Conservation (phyloP, 2,888 invertebrate genomes). For the Latrodectus elegans region DNA sequence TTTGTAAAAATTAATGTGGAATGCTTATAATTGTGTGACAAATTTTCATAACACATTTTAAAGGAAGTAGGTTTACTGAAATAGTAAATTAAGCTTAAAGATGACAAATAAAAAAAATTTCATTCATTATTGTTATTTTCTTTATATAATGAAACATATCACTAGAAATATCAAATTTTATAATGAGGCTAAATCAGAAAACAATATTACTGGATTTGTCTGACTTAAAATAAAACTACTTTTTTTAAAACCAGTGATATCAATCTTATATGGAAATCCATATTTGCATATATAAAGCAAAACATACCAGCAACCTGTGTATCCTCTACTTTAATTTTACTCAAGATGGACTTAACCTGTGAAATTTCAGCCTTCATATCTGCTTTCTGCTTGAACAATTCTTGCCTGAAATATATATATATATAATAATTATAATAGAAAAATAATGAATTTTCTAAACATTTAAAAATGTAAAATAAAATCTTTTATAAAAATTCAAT, state of each 20-base stretch:
- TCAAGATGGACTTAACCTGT: constrained; percentile 18
- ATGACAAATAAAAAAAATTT: too few species aligned
- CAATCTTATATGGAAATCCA: not conserved
- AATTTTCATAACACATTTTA: too few species aligned
- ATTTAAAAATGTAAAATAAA: not conserved
- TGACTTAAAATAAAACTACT: not conserved
- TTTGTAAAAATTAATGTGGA: too few species aligned
- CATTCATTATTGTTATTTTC: too few species aligned
- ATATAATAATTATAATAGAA: not conserved
- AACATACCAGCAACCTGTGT: not conserved
- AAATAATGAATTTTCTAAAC: not conserved
- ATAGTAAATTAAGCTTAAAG: too few species aligned
- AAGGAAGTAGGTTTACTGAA: too few species aligned
- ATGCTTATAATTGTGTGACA: too few species aligned
- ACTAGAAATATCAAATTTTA: too few species aligned
- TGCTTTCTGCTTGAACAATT: constrained; percentile 37
- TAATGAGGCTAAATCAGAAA: not conserved
- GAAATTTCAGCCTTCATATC: constrained; percentile 21
- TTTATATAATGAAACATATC: too few species aligned
- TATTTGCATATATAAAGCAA: not conserved
- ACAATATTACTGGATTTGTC: not conserved
- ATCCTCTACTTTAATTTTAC: not conserved
- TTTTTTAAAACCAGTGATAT: not conserved
- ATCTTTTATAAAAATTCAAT: not conserved
- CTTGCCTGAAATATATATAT: constrained; percentile 32